A percentile compares a stretch with the other conserved stretches of the same genome.
Evolutionary conservation across 2,888 invertebrate genomes (phyloP).

Genomic region (Chorisops tibialis): DNA sequence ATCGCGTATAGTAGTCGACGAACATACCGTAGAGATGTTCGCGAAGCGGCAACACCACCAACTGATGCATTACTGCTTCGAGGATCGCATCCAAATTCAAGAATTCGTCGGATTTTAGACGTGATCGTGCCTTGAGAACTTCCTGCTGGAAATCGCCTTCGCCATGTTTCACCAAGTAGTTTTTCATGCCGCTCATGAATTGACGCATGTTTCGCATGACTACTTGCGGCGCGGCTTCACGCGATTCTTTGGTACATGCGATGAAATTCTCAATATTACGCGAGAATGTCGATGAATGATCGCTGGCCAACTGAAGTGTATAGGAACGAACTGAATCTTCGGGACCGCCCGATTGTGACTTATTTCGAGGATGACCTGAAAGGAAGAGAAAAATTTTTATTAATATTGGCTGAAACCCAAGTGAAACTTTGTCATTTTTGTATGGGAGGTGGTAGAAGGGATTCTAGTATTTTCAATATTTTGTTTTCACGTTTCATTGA

Average conservation of each 20-base stretch:
- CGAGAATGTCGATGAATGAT: constrained; percentile 85
- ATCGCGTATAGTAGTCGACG: constrained; percentile 80
- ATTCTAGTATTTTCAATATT: no score
- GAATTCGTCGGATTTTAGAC: constrained; percentile 85
- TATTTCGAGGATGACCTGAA: constrained; percentile 71
- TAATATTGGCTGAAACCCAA: no score
- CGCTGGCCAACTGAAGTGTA: constrained; percentile 75
- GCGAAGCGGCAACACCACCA: constrained; percentile 83
- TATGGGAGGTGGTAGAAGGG: no score
- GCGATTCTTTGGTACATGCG: constrained; percentile 85
- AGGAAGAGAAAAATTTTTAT: constrained; percentile 27
- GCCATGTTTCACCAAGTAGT: constrained; percentile 93
- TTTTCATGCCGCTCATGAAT: constrained; percentile 98
- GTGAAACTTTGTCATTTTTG: no score
- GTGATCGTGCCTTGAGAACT: constrained; percentile 63
- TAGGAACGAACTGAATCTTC: constrained; percentile 75
- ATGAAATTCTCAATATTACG: constrained; percentile 92
- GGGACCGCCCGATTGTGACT: constrained; percentile 57
- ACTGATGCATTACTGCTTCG: constrained; percentile 89
- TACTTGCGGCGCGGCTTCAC: constrained; percentile 81
- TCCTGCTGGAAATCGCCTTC: constrained; percentile 89
- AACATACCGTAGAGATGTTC: constrained; percentile 79
- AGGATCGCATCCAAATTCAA: constrained; percentile 92
- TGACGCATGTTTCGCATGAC: constrained; percentile 90
- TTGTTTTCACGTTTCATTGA: no score